These are phyloP conservation scores for Germaria angustata DNA, from an alignment of 2,888 invertebrate species.

Conservation along the genomic window DNA sequence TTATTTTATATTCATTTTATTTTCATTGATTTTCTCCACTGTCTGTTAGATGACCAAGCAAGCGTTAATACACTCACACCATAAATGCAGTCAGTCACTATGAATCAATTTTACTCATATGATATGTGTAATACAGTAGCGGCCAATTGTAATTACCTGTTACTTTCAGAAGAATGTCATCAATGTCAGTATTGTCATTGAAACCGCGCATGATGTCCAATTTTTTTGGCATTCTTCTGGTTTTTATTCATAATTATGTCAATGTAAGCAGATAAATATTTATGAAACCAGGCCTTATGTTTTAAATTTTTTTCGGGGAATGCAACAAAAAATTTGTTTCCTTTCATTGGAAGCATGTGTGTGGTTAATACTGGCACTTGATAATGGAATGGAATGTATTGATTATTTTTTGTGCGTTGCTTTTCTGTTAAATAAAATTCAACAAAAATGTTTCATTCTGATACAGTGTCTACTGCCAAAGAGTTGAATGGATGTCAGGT, in stretches of 20 bases:
- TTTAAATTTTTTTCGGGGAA: neutral
- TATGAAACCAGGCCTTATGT: neutral
- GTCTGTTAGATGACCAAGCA: too few species aligned
- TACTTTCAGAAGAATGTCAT: conserved; percentile 25
- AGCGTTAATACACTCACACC: too few species aligned
- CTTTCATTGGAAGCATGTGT: conserved; percentile 9
- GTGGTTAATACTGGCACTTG: conserved; percentile 44
- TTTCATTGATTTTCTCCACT: too few species aligned
- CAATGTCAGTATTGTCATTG: conserved; percentile 25
- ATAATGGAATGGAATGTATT: conserved; percentile 30
- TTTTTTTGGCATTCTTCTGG: neutral
- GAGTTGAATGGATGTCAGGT: conserved; percentile 2
- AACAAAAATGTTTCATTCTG: conserved; percentile 24
- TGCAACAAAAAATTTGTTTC: neutral
- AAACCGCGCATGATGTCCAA: neutral
- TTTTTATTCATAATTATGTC: conserved; percentile 53
- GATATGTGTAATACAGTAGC: conserved; percentile 27
- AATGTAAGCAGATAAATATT: conserved; percentile 35
- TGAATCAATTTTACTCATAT: neutral
- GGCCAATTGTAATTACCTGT: conserved; percentile 48
- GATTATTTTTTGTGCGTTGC: neutral
- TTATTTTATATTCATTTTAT: too few species aligned
- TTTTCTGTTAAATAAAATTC: conserved; percentile 16
- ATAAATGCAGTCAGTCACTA: neutral
- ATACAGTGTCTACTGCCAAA: conserved; percentile 15